These are phyloP conservation scores for Peromyscus maniculatus DNA, from an alignment of 2,113 vertebrate genomes.

Conservation along the genomic window DNA sequence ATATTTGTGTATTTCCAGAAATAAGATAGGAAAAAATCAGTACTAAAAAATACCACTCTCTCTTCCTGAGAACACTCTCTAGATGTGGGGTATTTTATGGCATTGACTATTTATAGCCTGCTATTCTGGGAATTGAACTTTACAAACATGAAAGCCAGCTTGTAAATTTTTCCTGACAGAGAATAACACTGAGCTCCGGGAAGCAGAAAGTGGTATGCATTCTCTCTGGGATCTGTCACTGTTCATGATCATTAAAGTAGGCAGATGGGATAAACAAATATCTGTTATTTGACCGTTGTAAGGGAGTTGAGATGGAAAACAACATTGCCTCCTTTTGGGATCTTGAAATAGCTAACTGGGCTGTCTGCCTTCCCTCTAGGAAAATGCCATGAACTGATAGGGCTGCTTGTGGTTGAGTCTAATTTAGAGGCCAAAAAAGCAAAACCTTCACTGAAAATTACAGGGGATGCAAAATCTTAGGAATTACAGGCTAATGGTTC, in stretches of 20 bases:
- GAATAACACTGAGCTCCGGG: constrained; percentile 68
- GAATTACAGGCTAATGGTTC: constrained; percentile 87
- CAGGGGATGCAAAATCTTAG: constrained; percentile 87
- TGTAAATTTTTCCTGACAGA: constrained; percentile 71
- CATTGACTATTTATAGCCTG: constrained; percentile 69
- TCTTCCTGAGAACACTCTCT: constrained; percentile 52
- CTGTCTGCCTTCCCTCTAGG: constrained; percentile 63
- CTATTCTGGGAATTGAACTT: constrained; percentile 71
- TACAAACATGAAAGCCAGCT: constrained; percentile 65
- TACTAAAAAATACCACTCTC: constrained; percentile 49
- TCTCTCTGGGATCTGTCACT: constrained; percentile 85
- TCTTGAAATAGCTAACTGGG: constrained; percentile 70
- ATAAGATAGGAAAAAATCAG: neutral
- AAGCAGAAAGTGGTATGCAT: constrained; percentile 57
- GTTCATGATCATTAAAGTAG: constrained; percentile 85
- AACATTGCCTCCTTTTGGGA: constrained; percentile 51
- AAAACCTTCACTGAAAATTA: constrained; percentile 87
- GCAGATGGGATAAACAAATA: constrained; percentile 84
- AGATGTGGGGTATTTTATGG: constrained; percentile 54
- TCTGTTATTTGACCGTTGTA: constrained; percentile 81
- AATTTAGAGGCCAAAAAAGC: constrained; percentile 85
- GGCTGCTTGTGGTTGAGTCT: constrained; percentile 77
- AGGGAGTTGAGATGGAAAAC: constrained; percentile 77
- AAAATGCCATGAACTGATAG: constrained; percentile 69
- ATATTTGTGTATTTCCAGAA: constrained; percentile 44